Evolutionary conservation across 2,113 vertebrate species (phyloP).

Genomic region (Eulemur rufifrons): DNA sequence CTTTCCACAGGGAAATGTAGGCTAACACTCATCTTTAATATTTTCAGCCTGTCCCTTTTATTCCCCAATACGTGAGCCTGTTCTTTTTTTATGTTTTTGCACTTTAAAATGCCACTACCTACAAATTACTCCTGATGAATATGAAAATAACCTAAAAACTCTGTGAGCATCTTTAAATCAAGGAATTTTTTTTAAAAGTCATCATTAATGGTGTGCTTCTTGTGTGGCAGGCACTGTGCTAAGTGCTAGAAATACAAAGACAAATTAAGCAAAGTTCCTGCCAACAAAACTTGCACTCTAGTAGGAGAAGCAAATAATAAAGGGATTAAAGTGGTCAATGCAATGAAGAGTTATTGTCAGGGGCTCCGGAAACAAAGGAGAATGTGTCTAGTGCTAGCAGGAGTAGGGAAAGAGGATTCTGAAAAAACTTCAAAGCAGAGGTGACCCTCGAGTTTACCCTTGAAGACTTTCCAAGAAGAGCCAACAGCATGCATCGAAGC

Average conservation of each 20-base stretch:
- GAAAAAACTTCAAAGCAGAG: background rate
- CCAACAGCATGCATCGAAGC: background rate
- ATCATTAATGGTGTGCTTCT: background rate
- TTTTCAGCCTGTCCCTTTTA: background rate
- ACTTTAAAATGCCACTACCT: background rate
- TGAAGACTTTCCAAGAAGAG: background rate
- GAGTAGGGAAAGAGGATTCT: background rate
- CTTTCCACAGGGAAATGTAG: slow-evolving; percentile 14
- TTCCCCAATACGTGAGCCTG: background rate
- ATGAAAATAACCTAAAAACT: background rate
- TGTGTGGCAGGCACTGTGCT: background rate
- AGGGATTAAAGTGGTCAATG: background rate
- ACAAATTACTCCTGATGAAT: background rate
- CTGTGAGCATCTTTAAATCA: background rate
- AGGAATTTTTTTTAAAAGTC: background rate
- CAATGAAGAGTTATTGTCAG: background rate
- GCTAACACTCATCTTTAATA: slow-evolving; percentile 8
- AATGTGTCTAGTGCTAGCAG: background rate
- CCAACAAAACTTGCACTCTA: background rate
- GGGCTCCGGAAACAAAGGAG: background rate
- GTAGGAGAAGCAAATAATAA: background rate
- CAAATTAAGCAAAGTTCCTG: background rate
- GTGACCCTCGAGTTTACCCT: background rate
- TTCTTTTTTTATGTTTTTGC: background rate
- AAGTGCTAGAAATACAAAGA: background rate